Evolutionary conservation across 2,797 vertebrate species (phyloP).

Genomic region (Hyperoplus immaculatus): DNA sequence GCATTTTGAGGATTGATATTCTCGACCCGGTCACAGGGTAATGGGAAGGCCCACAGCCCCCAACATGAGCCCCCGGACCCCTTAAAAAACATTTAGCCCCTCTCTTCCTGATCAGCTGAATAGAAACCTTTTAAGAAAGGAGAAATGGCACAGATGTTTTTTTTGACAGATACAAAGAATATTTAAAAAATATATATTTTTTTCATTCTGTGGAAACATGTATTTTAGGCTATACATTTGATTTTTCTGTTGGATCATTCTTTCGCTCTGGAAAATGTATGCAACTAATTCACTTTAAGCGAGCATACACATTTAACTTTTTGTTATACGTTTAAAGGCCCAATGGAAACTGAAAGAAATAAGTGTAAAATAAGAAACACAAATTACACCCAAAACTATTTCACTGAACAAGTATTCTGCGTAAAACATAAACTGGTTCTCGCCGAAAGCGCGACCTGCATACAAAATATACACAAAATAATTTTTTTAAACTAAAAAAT

Average conservation of each 20-base stretch:
- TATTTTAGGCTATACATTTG: background rate
- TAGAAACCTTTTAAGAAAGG: slow-evolving; percentile 56
- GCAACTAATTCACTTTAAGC: background rate
- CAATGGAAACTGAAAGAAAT: background rate
- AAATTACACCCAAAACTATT: background rate
- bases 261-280: background rate
- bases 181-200: background rate
- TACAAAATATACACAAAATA: accelerated
- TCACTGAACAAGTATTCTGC: background rate
- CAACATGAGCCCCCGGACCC: slow-evolving; percentile 71
- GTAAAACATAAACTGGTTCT: background rate
- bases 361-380: background rate
- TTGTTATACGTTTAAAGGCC: background rate
- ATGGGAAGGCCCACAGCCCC: slow-evolving; percentile 79
- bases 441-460: too few relatives aligned
- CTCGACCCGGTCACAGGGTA: slow-evolving; percentile 84
- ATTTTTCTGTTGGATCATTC: background rate
- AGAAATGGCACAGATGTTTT: slow-evolving; percentile 71
- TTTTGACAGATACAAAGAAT: slow-evolving; percentile 19
- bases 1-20: slow-evolving; percentile 87
- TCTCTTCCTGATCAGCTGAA: slow-evolving; percentile 74
- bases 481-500: background rate
- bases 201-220: background rate
- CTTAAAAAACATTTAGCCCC: slow-evolving; percentile 84
- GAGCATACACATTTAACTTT: background rate